A percentile compares a stretch with the other conserved stretches of the same genome.
Evolutionary conservation across 2,113 vertebrate genomes (phyloP).

Genomic region (Sebastes fasciatus): DNA sequence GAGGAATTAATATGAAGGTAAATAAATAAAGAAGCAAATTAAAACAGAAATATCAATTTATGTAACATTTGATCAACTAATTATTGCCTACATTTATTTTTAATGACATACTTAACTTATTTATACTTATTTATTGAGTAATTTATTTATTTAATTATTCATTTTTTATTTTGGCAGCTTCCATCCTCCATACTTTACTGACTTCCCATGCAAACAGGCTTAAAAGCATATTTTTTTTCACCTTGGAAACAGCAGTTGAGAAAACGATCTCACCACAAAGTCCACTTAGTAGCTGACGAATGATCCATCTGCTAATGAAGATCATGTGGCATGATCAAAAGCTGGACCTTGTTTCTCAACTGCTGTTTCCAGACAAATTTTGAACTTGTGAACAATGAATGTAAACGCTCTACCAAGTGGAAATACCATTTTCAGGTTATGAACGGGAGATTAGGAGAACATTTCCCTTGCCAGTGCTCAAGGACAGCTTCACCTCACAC

Average conservation of each 20-base stretch:
- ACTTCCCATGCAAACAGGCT: not conserved
- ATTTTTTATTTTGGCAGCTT: too few relatives aligned
- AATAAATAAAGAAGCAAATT: too few relatives aligned
- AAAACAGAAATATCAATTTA: too few relatives aligned
- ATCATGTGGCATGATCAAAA: not conserved
- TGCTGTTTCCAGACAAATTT: not conserved
- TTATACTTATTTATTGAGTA: too few relatives aligned
- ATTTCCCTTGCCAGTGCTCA: slow-evolving; percentile 21
- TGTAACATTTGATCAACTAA: too few relatives aligned
- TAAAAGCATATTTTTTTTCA: not conserved
- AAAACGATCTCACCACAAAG: not conserved
- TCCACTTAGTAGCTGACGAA: not conserved
- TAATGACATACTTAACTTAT: too few relatives aligned
- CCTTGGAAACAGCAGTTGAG: slow-evolving; percentile 2
- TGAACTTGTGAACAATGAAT: not conserved
- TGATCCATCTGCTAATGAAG: not conserved
- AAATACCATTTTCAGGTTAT: slow-evolving; percentile 29
- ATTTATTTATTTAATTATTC: too few relatives aligned
- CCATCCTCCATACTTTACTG: too few relatives aligned
- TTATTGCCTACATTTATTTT: too few relatives aligned
- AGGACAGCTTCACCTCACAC: slow-evolving; percentile 56
- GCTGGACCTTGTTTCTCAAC: not conserved
- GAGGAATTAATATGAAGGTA: too few relatives aligned
- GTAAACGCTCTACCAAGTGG: slow-evolving; percentile 1
- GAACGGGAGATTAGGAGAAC: slow-evolving; percentile 7